Evolutionary conservation across 2,888 invertebrate genomes (phyloP).

Genomic region (Diarsia brunnea): DNA sequence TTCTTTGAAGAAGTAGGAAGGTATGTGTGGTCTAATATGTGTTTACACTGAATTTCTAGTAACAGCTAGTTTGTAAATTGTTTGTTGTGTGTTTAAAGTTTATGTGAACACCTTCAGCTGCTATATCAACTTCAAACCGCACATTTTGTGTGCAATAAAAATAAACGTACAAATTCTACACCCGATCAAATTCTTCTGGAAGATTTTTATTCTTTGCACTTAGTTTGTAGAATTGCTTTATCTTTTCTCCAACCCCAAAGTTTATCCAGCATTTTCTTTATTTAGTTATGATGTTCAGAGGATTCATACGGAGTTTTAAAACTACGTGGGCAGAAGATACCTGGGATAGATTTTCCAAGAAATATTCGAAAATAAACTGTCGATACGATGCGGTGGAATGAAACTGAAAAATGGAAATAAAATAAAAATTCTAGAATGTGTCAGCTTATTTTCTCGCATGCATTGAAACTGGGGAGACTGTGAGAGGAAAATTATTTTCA

Average conservation of each 20-base stretch:
- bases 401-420: constrained; percentile 44
- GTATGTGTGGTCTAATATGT: not conserved
- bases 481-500: constrained; percentile 44
- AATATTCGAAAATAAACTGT: constrained; percentile 43
- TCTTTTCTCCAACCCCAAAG: constrained; percentile 16
- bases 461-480: constrained; percentile 32
- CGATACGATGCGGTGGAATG: constrained; percentile 19
- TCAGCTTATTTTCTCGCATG: constrained; percentile 51
- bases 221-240: constrained; percentile 22
- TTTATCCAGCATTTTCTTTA: constrained; percentile 32
- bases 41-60: not conserved
- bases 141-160: not conserved
- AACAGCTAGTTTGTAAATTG: not conserved
- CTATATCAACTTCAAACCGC: not conserved
- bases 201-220: constrained; percentile 9
- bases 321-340: constrained; percentile 20
- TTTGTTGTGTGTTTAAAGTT: no score
- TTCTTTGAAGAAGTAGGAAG: not conserved
- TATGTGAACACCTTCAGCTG: not conserved
- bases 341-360: constrained; percentile 34
- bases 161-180: constrained; percentile 6
- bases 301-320: constrained; percentile 31
- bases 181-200: not conserved
- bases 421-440: constrained; percentile 49
- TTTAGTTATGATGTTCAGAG: constrained; percentile 28